Evolutionary conservation across 2,113 vertebrate genomes (phyloP).

Genomic region (Megaleporinus macrocephalus): DNA sequence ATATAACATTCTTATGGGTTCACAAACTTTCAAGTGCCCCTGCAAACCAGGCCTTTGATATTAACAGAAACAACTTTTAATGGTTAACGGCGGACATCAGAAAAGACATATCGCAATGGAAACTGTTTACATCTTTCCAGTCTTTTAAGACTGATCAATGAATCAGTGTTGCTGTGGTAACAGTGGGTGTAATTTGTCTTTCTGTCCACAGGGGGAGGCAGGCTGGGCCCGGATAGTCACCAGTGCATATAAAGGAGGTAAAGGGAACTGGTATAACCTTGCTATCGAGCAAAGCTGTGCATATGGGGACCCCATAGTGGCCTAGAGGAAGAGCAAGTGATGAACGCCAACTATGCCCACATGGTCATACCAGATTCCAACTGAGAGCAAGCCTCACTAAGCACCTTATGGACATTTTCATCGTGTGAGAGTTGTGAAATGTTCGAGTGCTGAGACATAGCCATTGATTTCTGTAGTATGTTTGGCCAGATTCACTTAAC

Average conservation of each 20-base stretch:
- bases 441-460: background rate
- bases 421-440: background rate
- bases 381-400: background rate
- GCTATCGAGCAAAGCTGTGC: slow-evolving; percentile 80
- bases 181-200: background rate
- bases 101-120: too few relatives aligned
- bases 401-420: background rate
- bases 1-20: too few relatives aligned
- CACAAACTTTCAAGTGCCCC: too few relatives aligned
- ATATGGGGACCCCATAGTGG: slow-evolving; percentile 79
- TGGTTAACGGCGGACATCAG: too few relatives aligned
- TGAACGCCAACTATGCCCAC: background rate
- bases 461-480: too few relatives aligned
- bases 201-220: slow-evolving; percentile 77
- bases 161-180: background rate
- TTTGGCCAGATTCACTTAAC: background rate
- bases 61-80: too few relatives aligned
- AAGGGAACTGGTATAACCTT: slow-evolving; percentile 81
- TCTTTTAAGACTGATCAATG: too few relatives aligned
- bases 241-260: slow-evolving; percentile 80
- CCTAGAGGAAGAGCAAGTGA: slow-evolving; percentile 33
- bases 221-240: slow-evolving; percentile 88
- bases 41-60: too few relatives aligned
- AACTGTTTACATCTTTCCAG: background rate
- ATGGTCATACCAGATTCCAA: background rate